These are phyloP conservation scores for Ichneumoninae sp. DNA, from an alignment of 2,888 invertebrate genomes.

Conservation along the genomic window DNA sequence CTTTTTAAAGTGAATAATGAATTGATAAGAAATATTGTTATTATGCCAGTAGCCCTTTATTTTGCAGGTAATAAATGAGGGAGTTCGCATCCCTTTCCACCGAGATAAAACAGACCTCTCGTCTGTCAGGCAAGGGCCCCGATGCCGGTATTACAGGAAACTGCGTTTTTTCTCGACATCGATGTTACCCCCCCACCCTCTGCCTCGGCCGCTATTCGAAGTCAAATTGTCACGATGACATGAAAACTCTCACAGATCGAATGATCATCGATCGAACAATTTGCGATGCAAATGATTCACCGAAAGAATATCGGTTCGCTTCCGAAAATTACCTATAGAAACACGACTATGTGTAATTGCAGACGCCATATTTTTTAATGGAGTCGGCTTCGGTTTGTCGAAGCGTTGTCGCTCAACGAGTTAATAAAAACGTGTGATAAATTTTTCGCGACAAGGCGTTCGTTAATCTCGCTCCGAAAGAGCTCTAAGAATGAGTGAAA, in stretches of 20 bases:
- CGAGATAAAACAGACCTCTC: neutral
- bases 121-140: neutral
- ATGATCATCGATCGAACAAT: neutral
- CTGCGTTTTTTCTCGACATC: neutral
- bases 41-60: neutral
- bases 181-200: neutral
- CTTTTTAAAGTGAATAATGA: neutral
- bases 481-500: constrained; percentile 21
- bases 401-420: constrained; percentile 41
- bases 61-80: neutral
- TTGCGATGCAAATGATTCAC: neutral
- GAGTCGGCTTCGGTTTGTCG: constrained; percentile 59
- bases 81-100: neutral
- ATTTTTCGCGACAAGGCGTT: constrained; percentile 35
- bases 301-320: neutral
- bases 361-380: constrained; percentile 55
- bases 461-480: neutral
- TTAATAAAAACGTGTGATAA: constrained; percentile 46
- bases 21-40: neutral
- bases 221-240: neutral
- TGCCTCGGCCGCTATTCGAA: neutral
- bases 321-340: neutral
- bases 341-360: constrained; percentile 18
- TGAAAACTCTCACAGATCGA: neutral
- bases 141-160: neutral